Evolutionary conservation across 1,140 invertebrate species (phyloP).

Genomic region (Wasmannia auropunctata): DNA sequence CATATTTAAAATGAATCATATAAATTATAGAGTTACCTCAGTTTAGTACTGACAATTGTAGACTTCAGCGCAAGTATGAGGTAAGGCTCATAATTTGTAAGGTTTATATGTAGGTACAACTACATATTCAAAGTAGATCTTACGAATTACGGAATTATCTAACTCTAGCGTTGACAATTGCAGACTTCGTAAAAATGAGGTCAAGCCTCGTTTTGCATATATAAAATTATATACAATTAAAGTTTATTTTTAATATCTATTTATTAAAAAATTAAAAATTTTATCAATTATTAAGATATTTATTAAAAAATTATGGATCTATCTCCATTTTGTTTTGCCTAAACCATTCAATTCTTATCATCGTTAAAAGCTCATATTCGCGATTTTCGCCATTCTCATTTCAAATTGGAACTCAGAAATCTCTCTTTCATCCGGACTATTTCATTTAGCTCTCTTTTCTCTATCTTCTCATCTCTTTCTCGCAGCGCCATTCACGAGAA

Average conservation of each 20-base stretch:
- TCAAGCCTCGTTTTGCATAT: too few relatives aligned
- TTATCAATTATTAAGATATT: too few relatives aligned
- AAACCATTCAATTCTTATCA: not conserved
- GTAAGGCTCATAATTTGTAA: not conserved
- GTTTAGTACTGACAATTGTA: constrained; percentile 8
- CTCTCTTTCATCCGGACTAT: constrained; percentile 23
- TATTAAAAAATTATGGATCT: not conserved
- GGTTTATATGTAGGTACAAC: not conserved
- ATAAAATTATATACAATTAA: too few relatives aligned
- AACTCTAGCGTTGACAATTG: not conserved
- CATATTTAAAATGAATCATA: not conserved
- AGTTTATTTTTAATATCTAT: too few relatives aligned
- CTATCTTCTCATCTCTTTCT: not conserved
- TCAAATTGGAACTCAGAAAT: not conserved
- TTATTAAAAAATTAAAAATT: too few relatives aligned
- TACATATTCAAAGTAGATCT: not conserved
- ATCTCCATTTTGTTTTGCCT: not conserved
- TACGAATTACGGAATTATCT: not conserved
- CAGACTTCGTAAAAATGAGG: not conserved
- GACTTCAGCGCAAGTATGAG: not conserved
- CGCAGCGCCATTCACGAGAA: constrained; percentile 41
- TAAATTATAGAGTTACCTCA: not conserved
- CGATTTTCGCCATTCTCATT: not conserved
- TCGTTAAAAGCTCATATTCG: not conserved
- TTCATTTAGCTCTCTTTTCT: not conserved